Percentiles rank a stretch among this genome's conserved stretches.
Conservation (phyloP, 2,797 vertebrate genomes). For the Xenopus petersii region DNA sequence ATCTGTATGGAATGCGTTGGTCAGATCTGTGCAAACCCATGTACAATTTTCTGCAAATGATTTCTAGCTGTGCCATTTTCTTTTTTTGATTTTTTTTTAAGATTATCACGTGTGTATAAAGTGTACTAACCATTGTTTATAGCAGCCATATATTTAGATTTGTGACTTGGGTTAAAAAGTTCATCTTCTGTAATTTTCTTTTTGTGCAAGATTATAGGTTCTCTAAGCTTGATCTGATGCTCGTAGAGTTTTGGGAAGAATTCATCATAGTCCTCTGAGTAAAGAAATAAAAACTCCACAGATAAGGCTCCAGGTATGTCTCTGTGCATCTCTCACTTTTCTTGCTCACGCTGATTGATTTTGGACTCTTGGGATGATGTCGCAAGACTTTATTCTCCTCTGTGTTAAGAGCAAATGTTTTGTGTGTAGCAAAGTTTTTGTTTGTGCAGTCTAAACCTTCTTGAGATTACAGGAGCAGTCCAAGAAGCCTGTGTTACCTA, state of each 20-base stretch:
- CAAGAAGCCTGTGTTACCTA: slow-evolving; percentile 64
- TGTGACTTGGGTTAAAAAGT: slow-evolving; percentile 55
- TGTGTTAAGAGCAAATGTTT: slow-evolving; percentile 59
- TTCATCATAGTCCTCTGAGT: slow-evolving; percentile 61
- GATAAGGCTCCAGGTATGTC: slow-evolving; percentile 87
- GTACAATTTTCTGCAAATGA: slow-evolving; percentile 54
- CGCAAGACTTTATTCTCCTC: slow-evolving; percentile 57
- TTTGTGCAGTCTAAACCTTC: slow-evolving; percentile 68
- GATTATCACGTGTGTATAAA: slow-evolving; percentile 55
- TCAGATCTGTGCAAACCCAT: slow-evolving; percentile 57
- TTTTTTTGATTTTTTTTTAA: slow-evolving; percentile 49
- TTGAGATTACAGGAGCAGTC: slow-evolving; percentile 66
- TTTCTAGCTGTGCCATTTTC: slow-evolving; percentile 50
- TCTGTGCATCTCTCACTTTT: slow-evolving; percentile 59
- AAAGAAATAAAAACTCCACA: slow-evolving; percentile 78
- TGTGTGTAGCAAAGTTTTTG: slow-evolving; percentile 68
- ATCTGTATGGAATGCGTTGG: slow-evolving; percentile 59
- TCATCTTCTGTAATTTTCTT: slow-evolving; percentile 49
- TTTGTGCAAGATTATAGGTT: slow-evolving; percentile 66
- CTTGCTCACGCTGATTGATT: slow-evolving; percentile 59
- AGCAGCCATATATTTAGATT: slow-evolving; percentile 59
- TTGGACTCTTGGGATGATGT: slow-evolving; percentile 55
- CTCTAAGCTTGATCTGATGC: slow-evolving; percentile 61
- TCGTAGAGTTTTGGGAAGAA: slow-evolving; percentile 67
- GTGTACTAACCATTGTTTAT: slow-evolving; percentile 60